Percentiles rank a stretch among this genome's conserved stretches.
These are phyloP conservation scores for Prionailurus bengalensis DNA, from an alignment of 2,113 vertebrate genomes.

Conservation along the genomic window DNA sequence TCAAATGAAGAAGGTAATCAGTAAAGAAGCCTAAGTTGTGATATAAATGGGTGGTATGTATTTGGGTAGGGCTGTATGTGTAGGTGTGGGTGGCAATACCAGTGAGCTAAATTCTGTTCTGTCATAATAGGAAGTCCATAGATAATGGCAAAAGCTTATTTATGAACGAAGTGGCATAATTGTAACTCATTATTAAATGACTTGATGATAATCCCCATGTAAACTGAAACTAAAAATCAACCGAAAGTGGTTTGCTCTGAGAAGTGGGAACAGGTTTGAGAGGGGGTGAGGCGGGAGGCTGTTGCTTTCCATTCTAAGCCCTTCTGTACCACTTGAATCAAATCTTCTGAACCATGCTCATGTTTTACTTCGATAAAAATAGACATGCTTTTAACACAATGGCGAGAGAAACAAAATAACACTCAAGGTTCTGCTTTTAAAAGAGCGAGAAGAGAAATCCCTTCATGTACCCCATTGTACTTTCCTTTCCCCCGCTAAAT, in stretches of 20 bases:
- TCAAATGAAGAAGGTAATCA: not conserved
- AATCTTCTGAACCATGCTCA: not conserved
- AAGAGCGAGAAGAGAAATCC: not conserved
- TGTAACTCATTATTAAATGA: not conserved
- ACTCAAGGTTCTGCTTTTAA: not conserved
- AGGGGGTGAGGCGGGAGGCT: not conserved
- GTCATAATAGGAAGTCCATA: not conserved
- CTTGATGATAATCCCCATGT: not conserved
- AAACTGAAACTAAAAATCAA: not conserved
- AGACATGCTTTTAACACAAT: not conserved
- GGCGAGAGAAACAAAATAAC: not conserved
- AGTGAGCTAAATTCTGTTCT: not conserved
- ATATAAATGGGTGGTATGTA: not conserved
- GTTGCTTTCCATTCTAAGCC: not conserved
- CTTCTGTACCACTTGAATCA: not conserved
- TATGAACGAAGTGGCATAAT: not conserved
- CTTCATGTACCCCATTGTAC: not conserved
- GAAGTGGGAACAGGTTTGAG: not conserved
- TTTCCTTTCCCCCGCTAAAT: not conserved
- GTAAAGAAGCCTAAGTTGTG: not conserved
- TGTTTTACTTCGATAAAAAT: slow-evolving; percentile 46
- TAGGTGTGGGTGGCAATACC: not conserved
- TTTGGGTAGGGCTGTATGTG: not conserved
- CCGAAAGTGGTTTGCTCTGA: not conserved
- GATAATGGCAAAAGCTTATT: not conserved